Percentiles rank a stretch among this genome's conserved stretches.
phyloP scores from a whole-genome alignment of 2,888 invertebrate genomes.

The Pollenia angustigena region DNA sequence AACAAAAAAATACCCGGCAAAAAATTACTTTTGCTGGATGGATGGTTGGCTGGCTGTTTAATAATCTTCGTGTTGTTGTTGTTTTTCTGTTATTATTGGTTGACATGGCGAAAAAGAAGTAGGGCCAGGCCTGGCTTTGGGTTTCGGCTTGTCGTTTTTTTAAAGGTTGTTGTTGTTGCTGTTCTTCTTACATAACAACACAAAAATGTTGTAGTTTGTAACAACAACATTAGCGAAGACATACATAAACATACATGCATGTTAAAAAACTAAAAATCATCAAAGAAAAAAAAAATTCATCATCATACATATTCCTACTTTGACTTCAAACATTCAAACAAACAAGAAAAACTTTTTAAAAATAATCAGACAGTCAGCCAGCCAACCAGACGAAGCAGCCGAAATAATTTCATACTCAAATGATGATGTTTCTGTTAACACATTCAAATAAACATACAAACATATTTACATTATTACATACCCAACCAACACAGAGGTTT shows the following conservation, averaged over 20 bases:
- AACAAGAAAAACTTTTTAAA: not conserved
- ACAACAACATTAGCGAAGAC: constrained; percentile 11
- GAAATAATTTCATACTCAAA: not conserved
- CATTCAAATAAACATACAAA: not conserved
- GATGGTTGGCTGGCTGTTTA: constrained; percentile 3
- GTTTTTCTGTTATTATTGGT: constrained; percentile 41
- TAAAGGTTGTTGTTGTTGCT: constrained; percentile 34
- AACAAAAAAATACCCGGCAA: constrained; percentile 44
- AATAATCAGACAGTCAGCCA: constrained; percentile 6
- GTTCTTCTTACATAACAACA: constrained; percentile 48
- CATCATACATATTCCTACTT: constrained; percentile 2
- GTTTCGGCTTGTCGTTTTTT: not conserved
- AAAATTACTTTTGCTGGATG: constrained; percentile 37
- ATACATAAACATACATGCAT: no score
- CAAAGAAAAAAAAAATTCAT: constrained; percentile 40
- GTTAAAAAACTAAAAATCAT: not conserved
- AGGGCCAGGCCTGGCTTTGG: constrained; percentile 20
- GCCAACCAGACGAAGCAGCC: not conserved
- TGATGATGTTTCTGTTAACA: not conserved
- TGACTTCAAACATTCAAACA: constrained; percentile 10
- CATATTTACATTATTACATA: not conserved
- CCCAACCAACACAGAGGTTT: no score
- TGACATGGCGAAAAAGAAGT: constrained; percentile 27
- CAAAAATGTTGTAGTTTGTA: constrained; percentile 58
- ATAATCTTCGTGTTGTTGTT: not conserved